phyloP scores from a whole-genome alignment of 2,113 vertebrate genomes.

The Callithrix jacchus region DNA sequence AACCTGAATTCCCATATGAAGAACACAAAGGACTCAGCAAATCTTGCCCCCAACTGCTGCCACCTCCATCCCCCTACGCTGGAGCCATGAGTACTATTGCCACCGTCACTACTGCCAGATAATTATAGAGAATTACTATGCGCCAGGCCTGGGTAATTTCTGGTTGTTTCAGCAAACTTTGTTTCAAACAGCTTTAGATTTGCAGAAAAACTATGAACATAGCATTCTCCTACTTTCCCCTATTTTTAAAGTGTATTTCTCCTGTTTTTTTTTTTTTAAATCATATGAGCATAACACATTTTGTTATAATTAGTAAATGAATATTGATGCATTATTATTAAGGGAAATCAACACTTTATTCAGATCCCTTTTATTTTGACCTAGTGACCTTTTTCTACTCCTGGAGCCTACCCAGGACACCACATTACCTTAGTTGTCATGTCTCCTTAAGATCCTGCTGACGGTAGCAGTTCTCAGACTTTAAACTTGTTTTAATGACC shows the following conservation, averaged over 20 bases:
- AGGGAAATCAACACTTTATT: neutral
- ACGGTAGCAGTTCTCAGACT: neutral
- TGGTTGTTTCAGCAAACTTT: neutral
- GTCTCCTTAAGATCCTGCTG: neutral
- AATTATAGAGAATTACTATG: neutral
- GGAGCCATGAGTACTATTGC: neutral
- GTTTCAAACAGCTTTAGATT: neutral
- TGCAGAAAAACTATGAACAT: neutral
- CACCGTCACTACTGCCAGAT: neutral
- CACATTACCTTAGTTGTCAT: accelerated
- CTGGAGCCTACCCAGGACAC: neutral
- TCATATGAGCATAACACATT: no score
- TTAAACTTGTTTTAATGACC: neutral
- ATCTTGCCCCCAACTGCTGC: accelerated
- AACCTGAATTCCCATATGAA: neutral
- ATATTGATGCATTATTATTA: neutral
- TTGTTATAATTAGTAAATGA: neutral
- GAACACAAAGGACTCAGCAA: neutral
- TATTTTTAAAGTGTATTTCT: neutral
- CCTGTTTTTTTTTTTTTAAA: no score
- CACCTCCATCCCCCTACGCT: neutral
- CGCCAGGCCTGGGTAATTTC: neutral
- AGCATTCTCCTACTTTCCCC: neutral
- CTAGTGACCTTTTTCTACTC: neutral
- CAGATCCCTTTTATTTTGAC: neutral